Percentiles rank a stretch among this genome's conserved stretches.
Evolutionary conservation across 2,888 invertebrate species (phyloP).

Genomic region (Melanchra persicariae): DNA sequence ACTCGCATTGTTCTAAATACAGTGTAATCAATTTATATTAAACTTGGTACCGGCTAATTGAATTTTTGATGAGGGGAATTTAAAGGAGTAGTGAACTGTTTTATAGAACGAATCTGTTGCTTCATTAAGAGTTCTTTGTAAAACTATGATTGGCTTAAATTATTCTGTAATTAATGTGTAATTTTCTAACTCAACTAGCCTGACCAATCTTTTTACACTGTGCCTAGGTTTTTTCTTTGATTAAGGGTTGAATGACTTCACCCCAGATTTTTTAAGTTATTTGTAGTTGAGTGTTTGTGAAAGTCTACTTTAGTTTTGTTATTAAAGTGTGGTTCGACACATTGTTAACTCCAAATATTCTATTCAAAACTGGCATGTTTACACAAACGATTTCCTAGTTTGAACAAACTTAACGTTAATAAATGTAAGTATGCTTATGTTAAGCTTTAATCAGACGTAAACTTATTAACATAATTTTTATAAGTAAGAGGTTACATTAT

Average conservation of each 20-base stretch:
- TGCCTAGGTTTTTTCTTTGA: background rate
- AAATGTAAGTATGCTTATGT: background rate
- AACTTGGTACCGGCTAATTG: constrained; percentile 70
- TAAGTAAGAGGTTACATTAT: background rate
- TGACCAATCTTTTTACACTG: background rate
- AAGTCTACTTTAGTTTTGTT: background rate
- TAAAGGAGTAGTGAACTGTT: constrained; percentile 50
- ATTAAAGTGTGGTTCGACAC: background rate
- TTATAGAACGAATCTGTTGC: constrained; percentile 28
- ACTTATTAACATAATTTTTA: background rate
- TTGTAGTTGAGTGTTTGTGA: background rate
- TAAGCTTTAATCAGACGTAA: background rate
- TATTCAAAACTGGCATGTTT: background rate
- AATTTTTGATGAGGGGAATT: constrained; percentile 68
- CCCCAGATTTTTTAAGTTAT: too few species aligned
- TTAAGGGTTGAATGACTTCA: background rate
- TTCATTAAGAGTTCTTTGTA: constrained; percentile 43
- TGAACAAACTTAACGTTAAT: background rate
- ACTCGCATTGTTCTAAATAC: constrained; percentile 76
- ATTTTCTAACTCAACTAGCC: background rate
- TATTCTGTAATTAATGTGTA: constrained; percentile 29
- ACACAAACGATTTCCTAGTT: background rate
- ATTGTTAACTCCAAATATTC: background rate
- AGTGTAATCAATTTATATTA: constrained; percentile 77
- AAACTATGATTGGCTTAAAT: constrained; percentile 39